Evolutionary conservation across 1,140 invertebrate genomes (phyloP), one percentile per base, ranked within the genome.

Genomic region (Procambarus virginalis): DNA sequence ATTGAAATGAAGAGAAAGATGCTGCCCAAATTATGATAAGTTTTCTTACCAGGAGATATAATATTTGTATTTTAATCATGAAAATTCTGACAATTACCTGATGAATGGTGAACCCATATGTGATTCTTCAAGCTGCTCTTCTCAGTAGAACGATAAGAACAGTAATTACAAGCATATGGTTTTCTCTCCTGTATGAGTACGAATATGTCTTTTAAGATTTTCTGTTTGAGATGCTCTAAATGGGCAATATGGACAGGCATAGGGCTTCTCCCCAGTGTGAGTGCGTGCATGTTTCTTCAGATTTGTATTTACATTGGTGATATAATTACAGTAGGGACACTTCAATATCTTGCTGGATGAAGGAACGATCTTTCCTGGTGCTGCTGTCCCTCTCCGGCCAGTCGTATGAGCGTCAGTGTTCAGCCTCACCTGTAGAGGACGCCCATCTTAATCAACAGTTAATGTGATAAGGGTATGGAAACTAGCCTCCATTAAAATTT

Each of bases 161-260:
- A 89, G 60, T 58, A 77, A 60, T 22, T 60, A 83, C 87, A 89
- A 6, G 87, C 80, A 68, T 75, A 89, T n/a, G 87, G 87, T 45
- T 84, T n/a, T 89, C 60, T 89, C 87, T 14, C 87, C 86, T 34
- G 86, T 88, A 73, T 88, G 86, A 75, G 78, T 88, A 58, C 86
- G 86, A 75, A 88, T 88, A 49, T 88, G 86, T 58, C 86, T 81
- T 58, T 88, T 88, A 48, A 88, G 49, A 20, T 88, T 88, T 73
- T 88, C 86, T n/a, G 86, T 88, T 60, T 88, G 86, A 80, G 86
- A 82, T 46, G 86, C 86, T 88, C 86, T 80, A 49, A 88, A 88
- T 55, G 86, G 86, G 22, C 86, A 88, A 73, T 88, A 88, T 14
- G 86, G 79, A 45, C 86, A 88, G 51, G 86, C 86, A 88, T 81